Conservation (phyloP, 2,888 invertebrate genomes). For the Hartigia nigra region DNA sequence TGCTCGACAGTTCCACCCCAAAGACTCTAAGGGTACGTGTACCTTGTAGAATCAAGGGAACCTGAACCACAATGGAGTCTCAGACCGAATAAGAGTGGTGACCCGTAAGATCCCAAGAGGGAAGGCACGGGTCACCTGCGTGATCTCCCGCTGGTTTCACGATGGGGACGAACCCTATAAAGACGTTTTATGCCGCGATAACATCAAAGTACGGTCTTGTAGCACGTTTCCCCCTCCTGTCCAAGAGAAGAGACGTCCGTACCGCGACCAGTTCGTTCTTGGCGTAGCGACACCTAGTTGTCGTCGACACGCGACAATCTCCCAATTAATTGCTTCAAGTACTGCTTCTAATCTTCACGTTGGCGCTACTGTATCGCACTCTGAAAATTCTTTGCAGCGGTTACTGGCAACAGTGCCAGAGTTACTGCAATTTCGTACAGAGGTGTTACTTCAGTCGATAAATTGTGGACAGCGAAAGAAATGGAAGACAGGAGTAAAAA, state of each 20-base stretch:
- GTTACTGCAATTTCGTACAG: slow-evolving; percentile 37
- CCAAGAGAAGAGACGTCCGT: not conserved
- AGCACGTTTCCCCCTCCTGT: not conserved
- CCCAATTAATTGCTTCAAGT: not conserved
- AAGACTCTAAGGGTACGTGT: not conserved
- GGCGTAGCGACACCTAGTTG: slow-evolving; percentile 1
- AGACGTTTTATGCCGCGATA: slow-evolving; percentile 13
- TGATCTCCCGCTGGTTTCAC: slow-evolving; percentile 1
- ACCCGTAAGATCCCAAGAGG: not conserved
- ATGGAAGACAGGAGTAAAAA: slow-evolving; percentile 23
- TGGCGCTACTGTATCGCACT: not conserved
- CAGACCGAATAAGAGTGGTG: not conserved
- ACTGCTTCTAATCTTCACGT: not conserved
- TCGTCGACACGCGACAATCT: slow-evolving; percentile 7
- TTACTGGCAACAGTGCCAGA: slow-evolving; percentile 33
- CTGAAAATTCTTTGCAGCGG: slow-evolving; percentile 8
- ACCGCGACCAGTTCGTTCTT: not conserved
- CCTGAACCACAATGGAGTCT: not conserved
- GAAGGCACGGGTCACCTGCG: slow-evolving; percentile 7
- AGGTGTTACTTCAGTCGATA: slow-evolving; percentile 31
- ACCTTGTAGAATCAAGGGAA: not conserved
- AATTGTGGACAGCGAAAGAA: slow-evolving; percentile 34
- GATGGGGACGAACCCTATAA: slow-evolving; percentile 6
- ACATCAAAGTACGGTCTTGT: not conserved
- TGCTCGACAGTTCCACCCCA: not conserved